These are phyloP conservation scores for Acanthoscelides obtectus DNA, from an alignment of 2,888 invertebrate genomes.

Conservation along the genomic window DNA sequence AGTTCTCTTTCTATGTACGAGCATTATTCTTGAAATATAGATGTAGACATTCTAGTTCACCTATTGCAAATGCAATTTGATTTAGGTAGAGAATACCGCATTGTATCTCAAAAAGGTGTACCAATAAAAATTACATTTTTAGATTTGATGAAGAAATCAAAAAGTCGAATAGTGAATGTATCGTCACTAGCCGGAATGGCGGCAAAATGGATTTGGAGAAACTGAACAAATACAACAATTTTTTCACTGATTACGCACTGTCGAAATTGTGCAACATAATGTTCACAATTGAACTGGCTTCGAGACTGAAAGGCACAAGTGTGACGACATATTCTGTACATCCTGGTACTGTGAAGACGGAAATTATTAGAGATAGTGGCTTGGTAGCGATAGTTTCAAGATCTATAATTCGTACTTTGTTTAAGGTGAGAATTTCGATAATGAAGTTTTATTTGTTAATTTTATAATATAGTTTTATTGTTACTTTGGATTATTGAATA, in stretches of 20 bases:
- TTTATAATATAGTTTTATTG: too few relatives aligned
- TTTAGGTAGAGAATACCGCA: too few relatives aligned
- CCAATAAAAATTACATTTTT: constrained; percentile 19
- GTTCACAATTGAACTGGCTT: constrained; percentile 30
- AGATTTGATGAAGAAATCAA: constrained; percentile 47
- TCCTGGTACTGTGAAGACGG: constrained; percentile 30
- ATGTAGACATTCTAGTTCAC: too few relatives aligned
- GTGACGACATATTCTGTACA: constrained; percentile 31
- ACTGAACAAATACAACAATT: constrained; percentile 1
- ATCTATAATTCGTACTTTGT: not conserved
- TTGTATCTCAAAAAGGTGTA: too few relatives aligned
- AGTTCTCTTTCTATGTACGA: too few relatives aligned
- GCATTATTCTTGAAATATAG: too few relatives aligned
- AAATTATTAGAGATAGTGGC: constrained; percentile 9
- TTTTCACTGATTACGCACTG: constrained; percentile 9
- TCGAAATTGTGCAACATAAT: constrained; percentile 32
- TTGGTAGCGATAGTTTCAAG: not conserved
- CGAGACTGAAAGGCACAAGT: constrained; percentile 23
- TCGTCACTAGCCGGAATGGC: constrained; percentile 20
- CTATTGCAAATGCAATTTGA: too few relatives aligned
- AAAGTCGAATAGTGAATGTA: constrained; percentile 28
- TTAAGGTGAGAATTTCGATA: not conserved
- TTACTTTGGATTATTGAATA: too few relatives aligned
- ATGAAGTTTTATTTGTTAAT: too few relatives aligned
- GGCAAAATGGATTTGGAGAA: constrained; percentile 13